phyloP scores from a whole-genome alignment of 1,140 invertebrate genomes.

The Trypoxylus dichotomus region DNA sequence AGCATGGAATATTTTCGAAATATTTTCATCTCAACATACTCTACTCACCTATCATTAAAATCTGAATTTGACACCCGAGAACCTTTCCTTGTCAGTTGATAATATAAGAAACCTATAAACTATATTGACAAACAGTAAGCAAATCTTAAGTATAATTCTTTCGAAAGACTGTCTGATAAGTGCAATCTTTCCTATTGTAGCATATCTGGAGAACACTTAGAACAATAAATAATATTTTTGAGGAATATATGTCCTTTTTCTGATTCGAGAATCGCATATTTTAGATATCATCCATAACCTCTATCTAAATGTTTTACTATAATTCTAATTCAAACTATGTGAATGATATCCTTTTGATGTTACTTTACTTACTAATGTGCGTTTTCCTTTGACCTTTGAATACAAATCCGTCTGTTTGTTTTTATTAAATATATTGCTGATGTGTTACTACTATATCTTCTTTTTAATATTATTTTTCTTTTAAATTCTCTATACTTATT shows the following conservation, averaged over 20 bases:
- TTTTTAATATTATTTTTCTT: constrained; percentile 10
- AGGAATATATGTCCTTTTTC: too few species aligned
- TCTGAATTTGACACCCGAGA: too few species aligned
- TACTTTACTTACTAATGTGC: background rate
- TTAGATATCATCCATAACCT: background rate
- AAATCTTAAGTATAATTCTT: too few species aligned
- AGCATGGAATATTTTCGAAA: too few species aligned
- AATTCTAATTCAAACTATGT: constrained; percentile 8
- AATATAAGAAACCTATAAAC: too few species aligned
- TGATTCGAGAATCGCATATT: background rate
- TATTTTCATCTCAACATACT: too few species aligned
- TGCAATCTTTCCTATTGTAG: too few species aligned
- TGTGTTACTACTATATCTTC: background rate
- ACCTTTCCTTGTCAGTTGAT: too few species aligned
- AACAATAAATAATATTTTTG: background rate
- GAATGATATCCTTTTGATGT: background rate
- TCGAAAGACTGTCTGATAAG: too few species aligned
- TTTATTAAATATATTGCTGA: background rate
- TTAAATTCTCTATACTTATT: background rate
- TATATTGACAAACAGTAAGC: too few species aligned
- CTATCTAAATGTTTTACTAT: background rate
- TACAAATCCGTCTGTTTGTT: background rate
- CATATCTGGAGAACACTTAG: too few species aligned
- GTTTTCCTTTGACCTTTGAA: background rate
- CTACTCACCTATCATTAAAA: too few species aligned